These are phyloP conservation scores for Trichonephila inaurata DNA, from an alignment of 1,140 invertebrate species.

Conservation along the genomic window DNA sequence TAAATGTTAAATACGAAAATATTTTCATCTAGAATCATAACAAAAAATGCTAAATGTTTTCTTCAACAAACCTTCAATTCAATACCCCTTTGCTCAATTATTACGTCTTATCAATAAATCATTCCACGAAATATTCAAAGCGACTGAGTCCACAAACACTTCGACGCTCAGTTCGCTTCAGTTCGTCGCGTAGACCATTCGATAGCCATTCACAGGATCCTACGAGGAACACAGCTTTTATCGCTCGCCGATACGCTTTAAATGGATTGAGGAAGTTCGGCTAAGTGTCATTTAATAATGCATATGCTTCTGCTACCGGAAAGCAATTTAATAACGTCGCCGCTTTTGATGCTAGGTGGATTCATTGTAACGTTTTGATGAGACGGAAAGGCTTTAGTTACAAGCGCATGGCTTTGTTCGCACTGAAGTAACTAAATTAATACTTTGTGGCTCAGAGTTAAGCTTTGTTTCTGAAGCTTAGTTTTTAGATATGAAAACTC, in stretches of 20 bases:
- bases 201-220: not conserved
- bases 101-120: not conserved
- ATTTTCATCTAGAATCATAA: too few relatives aligned
- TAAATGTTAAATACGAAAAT: too few relatives aligned
- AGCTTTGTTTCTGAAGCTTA: too few relatives aligned
- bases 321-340: not conserved
- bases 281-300: not conserved
- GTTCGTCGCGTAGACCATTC: not conserved
- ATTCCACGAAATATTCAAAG: not conserved
- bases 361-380: not conserved
- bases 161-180: not conserved
- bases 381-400: not conserved
- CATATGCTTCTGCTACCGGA: not conserved
- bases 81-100: not conserved
- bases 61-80: too few relatives aligned
- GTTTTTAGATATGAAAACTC: too few relatives aligned
- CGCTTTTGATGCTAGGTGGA: not conserved
- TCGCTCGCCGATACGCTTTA: not conserved
- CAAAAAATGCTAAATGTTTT: too few relatives aligned
- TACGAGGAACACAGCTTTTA: not conserved
- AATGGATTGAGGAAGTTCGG: not conserved
- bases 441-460: too few relatives aligned
- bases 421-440: not conserved
- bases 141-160: not conserved
- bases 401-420: not conserved